Evolutionary conservation across 2,113 vertebrate genomes (phyloP), one percentile per base, ranked within the genome.

Genomic region (Pseudolaguvia tuberculata): DNA sequence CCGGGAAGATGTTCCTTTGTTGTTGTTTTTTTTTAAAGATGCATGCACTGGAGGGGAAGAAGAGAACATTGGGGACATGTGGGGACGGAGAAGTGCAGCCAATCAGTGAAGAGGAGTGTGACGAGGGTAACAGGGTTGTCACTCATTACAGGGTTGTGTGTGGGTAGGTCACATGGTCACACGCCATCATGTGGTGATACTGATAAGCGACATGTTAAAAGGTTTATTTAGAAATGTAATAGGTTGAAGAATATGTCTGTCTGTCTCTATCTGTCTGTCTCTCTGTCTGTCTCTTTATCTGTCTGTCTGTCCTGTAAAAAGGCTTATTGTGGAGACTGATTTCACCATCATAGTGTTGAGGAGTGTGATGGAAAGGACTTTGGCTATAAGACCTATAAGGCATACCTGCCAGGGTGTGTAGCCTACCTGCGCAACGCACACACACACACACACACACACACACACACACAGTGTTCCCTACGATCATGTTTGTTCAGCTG

Each of bases 331-430:
- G 97, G 97, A 78, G 97, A 99, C 0, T 95, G 97, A 55, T 95
- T 94, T 83, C 93, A 88, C 66, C 92, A 93, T 0, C 89, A 91
- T 42, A 95, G 94, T 0, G 91, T 90, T 39, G 97, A 99, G 80
- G 95, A 98, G 84, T 99, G 97, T 0, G 97, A 99, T 42, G 94
- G 94, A 56, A 92, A 93, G 58, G 97, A 99, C 87, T 98, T 99
- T 82, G 95, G 96, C 84, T 93, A 93, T 87, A 91, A 97, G 85
- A 97, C 95, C 0, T 99, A 96, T 70, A 94, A 91, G 85, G 94
- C 93, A 2, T 98, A 98, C 86, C 94, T 78, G 17, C 76, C 79
- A 29, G 72, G 79, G 79, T 78, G 67, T 35, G 65, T 27, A n/a
- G 3, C 8, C 15, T 7, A 20, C 20, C 10, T 21, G 42, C 2